Conservation (phyloP, 2,113 vertebrate species). For the Paradoxurus hermaphroditus region DNA sequence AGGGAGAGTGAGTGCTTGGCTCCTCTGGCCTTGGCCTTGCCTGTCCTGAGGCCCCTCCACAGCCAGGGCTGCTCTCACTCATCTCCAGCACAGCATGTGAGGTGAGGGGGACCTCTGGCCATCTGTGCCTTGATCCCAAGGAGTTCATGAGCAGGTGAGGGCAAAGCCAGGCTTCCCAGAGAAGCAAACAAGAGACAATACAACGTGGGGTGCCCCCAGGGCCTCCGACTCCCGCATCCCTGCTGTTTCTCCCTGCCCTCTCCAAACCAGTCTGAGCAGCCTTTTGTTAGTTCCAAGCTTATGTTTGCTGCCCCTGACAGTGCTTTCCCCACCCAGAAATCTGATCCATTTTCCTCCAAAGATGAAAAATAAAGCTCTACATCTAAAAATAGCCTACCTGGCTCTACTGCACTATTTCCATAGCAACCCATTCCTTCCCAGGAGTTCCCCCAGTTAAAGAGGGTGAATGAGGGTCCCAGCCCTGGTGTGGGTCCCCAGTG, state of each 20-base stretch:
- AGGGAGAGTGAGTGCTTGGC: neutral
- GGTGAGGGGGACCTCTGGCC: neutral
- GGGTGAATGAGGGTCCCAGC: neutral
- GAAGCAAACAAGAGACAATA: neutral
- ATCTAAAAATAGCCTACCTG: slow-evolving; percentile 81
- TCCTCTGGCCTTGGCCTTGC: neutral
- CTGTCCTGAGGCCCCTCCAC: neutral
- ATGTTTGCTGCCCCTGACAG: neutral
- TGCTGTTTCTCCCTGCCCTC: neutral
- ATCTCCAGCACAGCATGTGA: neutral
- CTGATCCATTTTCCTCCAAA: slow-evolving; percentile 65
- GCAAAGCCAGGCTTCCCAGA: neutral
- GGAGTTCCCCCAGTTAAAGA: slow-evolving; percentile 62
- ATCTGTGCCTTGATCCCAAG: neutral
- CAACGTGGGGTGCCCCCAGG: neutral
- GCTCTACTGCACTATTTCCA: slow-evolving; percentile 81
- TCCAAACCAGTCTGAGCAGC: neutral
- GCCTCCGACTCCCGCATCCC: neutral
- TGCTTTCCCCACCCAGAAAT: slow-evolving; percentile 42
- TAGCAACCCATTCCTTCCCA: slow-evolving; percentile 84
- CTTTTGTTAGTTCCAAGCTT: neutral
- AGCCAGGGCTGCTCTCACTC: neutral
- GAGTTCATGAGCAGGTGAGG: neutral
- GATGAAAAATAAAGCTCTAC: slow-evolving; percentile 72
- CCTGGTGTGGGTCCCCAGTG: too few relatives aligned